phyloP scores from a whole-genome alignment of 2,888 invertebrate genomes.

The Callosobruchus maculatus region DNA sequence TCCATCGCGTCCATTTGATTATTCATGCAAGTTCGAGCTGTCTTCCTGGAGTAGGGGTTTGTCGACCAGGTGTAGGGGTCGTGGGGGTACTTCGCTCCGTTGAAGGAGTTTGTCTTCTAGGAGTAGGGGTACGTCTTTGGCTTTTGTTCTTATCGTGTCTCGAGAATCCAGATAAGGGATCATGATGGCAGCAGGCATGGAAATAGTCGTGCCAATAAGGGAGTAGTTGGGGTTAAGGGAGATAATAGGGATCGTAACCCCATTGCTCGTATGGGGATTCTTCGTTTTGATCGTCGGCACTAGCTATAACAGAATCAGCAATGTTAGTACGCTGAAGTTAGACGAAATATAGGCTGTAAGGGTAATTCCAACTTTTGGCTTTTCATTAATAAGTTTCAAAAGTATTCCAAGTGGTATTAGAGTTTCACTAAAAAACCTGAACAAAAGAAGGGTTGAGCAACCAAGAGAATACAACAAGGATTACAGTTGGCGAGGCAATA shows the following conservation, averaged over 20 bases:
- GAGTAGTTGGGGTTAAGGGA: constrained; percentile 34
- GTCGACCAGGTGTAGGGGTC: not conserved
- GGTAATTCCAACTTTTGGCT: not conserved
- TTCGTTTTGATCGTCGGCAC: constrained; percentile 40
- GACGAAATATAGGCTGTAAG: not conserved
- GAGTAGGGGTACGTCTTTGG: constrained; percentile 20
- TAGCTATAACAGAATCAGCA: constrained; percentile 44
- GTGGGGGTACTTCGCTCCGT: not conserved
- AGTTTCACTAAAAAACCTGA: no score
- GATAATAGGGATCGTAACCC: constrained; percentile 36
- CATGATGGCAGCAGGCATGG: constrained; percentile 29
- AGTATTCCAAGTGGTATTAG: no score
- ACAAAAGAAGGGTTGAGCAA: no score
- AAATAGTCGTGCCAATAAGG: constrained; percentile 36
- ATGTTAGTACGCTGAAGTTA: not conserved
- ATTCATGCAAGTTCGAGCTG: no score
- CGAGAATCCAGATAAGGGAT: constrained; percentile 19
- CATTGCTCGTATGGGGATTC: constrained; percentile 37
- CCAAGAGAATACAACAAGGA: no score
- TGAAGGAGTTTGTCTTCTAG: constrained; percentile 12
- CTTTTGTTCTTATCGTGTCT: constrained; percentile 11
- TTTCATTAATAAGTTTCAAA: no score
- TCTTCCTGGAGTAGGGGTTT: not conserved
- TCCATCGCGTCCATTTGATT: no score
- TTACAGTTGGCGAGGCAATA: no score